These are phyloP conservation scores for Benitochromis conjunctus DNA, from an alignment of 2,113 vertebrate genomes.

Conservation along the genomic window DNA sequence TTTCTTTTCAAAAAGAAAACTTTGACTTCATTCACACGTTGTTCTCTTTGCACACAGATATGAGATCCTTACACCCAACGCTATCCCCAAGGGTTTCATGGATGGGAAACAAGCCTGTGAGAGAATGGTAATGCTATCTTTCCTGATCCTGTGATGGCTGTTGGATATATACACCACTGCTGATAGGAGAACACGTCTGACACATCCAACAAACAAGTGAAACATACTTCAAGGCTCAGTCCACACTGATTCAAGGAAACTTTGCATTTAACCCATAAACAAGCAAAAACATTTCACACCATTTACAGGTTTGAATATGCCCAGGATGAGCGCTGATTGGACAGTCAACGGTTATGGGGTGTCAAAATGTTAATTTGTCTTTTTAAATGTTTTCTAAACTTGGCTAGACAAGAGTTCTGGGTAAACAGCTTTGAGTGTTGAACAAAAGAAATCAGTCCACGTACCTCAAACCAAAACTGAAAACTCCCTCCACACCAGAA, in stretches of 20 bases:
- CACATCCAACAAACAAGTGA: not conserved
- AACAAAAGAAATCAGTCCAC: not conserved
- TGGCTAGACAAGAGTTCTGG: not conserved
- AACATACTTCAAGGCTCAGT: not conserved
- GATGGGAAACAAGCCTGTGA: slow-evolving; percentile 98
- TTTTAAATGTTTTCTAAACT: not conserved
- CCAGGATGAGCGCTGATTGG: not conserved
- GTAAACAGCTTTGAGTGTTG: not conserved
- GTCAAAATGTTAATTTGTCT: not conserved
- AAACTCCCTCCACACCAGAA: not conserved
- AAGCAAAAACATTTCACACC: not conserved
- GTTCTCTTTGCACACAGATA: slow-evolving; percentile 75
- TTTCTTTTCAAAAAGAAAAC: not conserved
- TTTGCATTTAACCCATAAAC: not conserved
- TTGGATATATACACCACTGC: not conserved
- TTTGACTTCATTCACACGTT: not conserved
- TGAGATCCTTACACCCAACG: slow-evolving; percentile 96
- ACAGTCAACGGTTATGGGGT: not conserved
- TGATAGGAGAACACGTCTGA: not conserved
- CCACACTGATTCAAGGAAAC: not conserved
- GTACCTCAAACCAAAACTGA: not conserved
- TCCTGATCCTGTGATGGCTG: not conserved
- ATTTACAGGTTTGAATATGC: not conserved
- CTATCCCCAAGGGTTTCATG: slow-evolving; percentile 98
- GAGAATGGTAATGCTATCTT: slow-evolving; percentile 81